Evolutionary conservation across 2,113 vertebrate species (phyloP).

Genomic region (Coregonus clupeaformis): DNA sequence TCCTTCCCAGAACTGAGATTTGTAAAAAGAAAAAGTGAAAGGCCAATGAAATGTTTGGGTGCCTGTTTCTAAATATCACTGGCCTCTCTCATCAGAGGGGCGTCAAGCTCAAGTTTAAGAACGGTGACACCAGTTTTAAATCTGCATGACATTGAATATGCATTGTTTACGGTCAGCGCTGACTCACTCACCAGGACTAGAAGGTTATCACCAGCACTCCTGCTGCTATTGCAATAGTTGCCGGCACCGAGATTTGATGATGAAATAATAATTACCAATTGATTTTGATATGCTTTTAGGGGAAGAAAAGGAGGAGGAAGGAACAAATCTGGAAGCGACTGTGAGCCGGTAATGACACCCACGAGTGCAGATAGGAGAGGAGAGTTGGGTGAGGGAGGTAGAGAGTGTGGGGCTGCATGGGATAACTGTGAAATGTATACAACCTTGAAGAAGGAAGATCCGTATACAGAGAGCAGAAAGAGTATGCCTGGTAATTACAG

Average conservation of each 20-base stretch:
- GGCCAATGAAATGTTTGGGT: slow-evolving; percentile 37
- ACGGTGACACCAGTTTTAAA: slow-evolving; percentile 42
- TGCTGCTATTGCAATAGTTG: slow-evolving; percentile 7
- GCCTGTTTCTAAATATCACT: slow-evolving; percentile 26
- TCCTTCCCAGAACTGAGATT: slow-evolving; percentile 12
- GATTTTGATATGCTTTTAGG: slow-evolving; percentile 62
- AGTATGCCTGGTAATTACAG: slow-evolving; percentile 69
- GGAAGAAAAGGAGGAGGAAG: slow-evolving; percentile 45
- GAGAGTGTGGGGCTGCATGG: slow-evolving; percentile 44
- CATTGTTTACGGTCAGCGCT: slow-evolving; percentile 38
- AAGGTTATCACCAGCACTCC: slow-evolving; percentile 38
- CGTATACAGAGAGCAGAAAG: slow-evolving; percentile 47
- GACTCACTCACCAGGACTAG: slow-evolving; percentile 32
- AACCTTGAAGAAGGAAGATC: slow-evolving; percentile 69
- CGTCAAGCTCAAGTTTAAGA: slow-evolving; percentile 48
- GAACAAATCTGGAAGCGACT: slow-evolving; percentile 47
- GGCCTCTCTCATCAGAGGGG: slow-evolving; percentile 35
- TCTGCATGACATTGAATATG: slow-evolving; percentile 56
- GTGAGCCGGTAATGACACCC: slow-evolving; percentile 62
- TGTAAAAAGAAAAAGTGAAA: background rate
- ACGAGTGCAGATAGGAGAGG: slow-evolving; percentile 14
- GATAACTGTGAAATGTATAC: slow-evolving; percentile 70
- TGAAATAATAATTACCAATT: slow-evolving; percentile 61
- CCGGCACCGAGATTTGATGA: slow-evolving; percentile 41
- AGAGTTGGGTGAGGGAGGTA: slow-evolving; percentile 35